Evolutionary conservation across 2,113 vertebrate genomes (phyloP).

Genomic region (Anguilla japonica): DNA sequence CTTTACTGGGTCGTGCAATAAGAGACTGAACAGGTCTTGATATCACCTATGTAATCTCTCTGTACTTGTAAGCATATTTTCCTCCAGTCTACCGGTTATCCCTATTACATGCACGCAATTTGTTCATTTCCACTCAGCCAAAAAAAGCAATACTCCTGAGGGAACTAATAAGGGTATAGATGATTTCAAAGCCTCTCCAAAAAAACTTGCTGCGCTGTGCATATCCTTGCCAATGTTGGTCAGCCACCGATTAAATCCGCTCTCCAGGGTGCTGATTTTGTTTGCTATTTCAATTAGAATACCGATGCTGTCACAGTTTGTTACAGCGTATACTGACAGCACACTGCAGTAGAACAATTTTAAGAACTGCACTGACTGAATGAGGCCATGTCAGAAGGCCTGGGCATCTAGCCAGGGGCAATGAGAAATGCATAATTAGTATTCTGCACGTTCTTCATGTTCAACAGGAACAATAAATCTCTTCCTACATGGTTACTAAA

Average conservation of each 20-base stretch:
- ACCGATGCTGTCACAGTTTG: slow-evolving; percentile 3
- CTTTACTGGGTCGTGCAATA: too few species aligned
- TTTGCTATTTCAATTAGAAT: slow-evolving; percentile 3
- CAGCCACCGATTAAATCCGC: background rate
- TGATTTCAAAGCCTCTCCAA: background rate
- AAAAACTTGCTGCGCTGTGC: background rate
- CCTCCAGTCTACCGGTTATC: background rate
- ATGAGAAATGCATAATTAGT: background rate
- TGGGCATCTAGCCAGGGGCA: background rate
- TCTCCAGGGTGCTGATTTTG: slow-evolving; percentile 3
- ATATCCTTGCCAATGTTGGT: slow-evolving; percentile 4
- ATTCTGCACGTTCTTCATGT: background rate
- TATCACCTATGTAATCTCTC: background rate
- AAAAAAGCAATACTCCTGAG: background rate
- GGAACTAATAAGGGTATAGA: background rate
- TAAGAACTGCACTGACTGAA: background rate
- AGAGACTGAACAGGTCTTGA: background rate
- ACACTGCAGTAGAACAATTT: background rate
- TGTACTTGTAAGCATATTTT: background rate
- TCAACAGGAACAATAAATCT: background rate
- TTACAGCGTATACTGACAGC: background rate
- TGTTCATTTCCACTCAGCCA: background rate
- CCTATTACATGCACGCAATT: background rate
- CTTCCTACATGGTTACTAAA: background rate
- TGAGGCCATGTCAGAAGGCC: slow-evolving; percentile 5